A percentile compares a stretch with the other conserved stretches of the same genome.
These are phyloP conservation scores for Xiphophorus hellerii DNA, from an alignment of 2,113 vertebrate species.

Conservation along the genomic window DNA sequence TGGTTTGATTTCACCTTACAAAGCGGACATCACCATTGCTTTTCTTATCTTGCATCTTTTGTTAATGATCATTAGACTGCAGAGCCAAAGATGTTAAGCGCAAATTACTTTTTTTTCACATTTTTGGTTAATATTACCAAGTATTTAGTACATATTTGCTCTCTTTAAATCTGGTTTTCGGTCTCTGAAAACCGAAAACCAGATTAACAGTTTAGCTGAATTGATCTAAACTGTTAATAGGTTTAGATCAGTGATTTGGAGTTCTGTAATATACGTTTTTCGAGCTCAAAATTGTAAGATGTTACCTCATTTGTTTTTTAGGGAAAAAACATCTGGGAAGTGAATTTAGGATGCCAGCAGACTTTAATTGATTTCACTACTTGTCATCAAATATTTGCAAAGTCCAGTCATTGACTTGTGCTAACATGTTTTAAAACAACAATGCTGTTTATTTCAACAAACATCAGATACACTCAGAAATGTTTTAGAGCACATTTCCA, in stretches of 20 bases:
- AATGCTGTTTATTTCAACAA: not conserved
- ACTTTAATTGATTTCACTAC: too few species aligned
- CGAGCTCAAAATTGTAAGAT: not conserved
- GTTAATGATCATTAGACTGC: not conserved
- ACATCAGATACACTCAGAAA: not conserved
- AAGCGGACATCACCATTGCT: not conserved
- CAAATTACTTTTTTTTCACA: not conserved
- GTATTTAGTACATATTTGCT: not conserved
- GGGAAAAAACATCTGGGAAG: too few species aligned
- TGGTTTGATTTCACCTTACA: not conserved
- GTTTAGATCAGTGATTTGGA: not conserved
- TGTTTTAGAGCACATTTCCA: constrained; percentile 2
- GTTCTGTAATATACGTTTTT: not conserved
- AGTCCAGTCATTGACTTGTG: not conserved
- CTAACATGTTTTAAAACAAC: not conserved
- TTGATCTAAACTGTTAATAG: not conserved
- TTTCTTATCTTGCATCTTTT: not conserved
- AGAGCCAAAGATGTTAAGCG: not conserved
- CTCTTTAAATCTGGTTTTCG: constrained; percentile 6
- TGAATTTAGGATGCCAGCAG: too few species aligned
- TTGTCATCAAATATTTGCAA: not conserved
- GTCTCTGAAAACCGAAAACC: not conserved
- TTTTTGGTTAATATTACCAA: constrained; percentile 15
- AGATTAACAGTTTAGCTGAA: too few species aligned
- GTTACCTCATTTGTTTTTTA: too few species aligned